Base-by-base conservation (phyloP, 1,140 invertebrate species). In the Eubasilissa regina region DNA sequence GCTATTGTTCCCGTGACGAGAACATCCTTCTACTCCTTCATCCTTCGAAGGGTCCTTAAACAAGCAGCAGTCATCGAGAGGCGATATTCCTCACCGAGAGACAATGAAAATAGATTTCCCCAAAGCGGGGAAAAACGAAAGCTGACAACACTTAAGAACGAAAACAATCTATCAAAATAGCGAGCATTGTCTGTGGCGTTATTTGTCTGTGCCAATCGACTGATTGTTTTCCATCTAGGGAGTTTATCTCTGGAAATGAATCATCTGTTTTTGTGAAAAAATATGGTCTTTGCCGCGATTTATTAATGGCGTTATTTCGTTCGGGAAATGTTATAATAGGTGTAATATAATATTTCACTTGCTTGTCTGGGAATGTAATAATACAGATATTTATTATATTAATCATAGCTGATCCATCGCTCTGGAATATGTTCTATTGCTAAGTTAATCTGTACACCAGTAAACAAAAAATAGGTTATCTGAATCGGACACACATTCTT, bases 61-160 rank as follows among this genome's bases (percentile, higher is more conserved):
- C n/a, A 58, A 58, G 55, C 55, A 58, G 17, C 55, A 58, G 55
- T 58, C 17, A 58, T 58, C 55, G 55, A 58, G 21, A 58, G 21
- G 8, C 55, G 55, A 58, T 58, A 58, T 15, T 15, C 55, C 25
- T 1, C 25, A 35, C 25, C 6, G 55, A 58, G 55, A 58, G 55
- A 58, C 55, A 58, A 58, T 58, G 55, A 58, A 58, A 58, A 58
- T 58, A 58, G 55, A 58, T 58, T 58, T 21, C 55, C 55, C 55
- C 55, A 15, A 58, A 21, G 21, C 9, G 17, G 55, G 1, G 17
- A 12, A 58, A 55, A 58, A 58, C 55, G 55, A 58, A 58, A 58
- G 55, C 55, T 58, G 55, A 21, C 55, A 58, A 21, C 55, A 58
- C 55, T 58, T 58, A 58, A 1, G 17, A 58, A 58, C 55, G 1